Evolutionary conservation across 2,888 invertebrate genomes (phyloP).

Genomic region (Drosophila paracracens): DNA sequence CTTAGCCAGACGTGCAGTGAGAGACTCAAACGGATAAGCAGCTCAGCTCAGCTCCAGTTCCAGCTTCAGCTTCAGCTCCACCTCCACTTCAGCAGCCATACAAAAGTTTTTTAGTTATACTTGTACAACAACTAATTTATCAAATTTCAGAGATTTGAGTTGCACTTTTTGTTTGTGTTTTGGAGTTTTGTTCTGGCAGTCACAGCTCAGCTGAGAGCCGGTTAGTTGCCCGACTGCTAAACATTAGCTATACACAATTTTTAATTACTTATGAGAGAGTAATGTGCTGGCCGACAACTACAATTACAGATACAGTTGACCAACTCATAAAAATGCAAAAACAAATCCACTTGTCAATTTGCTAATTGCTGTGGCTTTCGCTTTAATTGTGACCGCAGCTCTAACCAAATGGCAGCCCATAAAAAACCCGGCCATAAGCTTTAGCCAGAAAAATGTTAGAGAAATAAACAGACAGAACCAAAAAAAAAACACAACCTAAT

Average conservation of each 20-base stretch:
- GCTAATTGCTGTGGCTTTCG: conserved; percentile 75
- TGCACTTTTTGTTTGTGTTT: conserved; percentile 66
- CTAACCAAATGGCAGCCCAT: conserved; percentile 58
- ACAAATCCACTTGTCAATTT: conserved; percentile 77
- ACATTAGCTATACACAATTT: conserved; percentile 60
- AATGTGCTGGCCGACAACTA: conserved; percentile 30
- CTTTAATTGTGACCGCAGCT: conserved; percentile 71
- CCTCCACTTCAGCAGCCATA: conserved; percentile 35
- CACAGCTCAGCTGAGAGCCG: conserved; percentile 34
- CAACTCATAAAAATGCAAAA: conserved; percentile 56
- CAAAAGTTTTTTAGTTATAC: conserved; percentile 63
- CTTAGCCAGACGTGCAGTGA: conserved; percentile 45
- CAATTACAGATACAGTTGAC: conserved; percentile 22
- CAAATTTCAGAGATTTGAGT: conserved; percentile 75
- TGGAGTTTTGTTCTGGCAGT: conserved; percentile 16
- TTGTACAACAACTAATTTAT: conserved; percentile 69
- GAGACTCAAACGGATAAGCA: conserved; percentile 57
- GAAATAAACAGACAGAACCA: conserved; percentile 11
- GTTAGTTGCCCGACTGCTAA: conserved; percentile 22
- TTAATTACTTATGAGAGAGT: conserved; percentile 68
- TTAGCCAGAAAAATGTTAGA: conserved; percentile 16
- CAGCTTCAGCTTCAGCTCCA: background rate
- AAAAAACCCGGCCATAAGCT: conserved; percentile 58
- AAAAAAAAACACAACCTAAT: conserved; percentile 44
- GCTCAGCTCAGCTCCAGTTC: conserved; percentile 35